phyloP scores from a whole-genome alignment of 1,140 invertebrate species.

The Caenorhabditis remanei region DNA sequence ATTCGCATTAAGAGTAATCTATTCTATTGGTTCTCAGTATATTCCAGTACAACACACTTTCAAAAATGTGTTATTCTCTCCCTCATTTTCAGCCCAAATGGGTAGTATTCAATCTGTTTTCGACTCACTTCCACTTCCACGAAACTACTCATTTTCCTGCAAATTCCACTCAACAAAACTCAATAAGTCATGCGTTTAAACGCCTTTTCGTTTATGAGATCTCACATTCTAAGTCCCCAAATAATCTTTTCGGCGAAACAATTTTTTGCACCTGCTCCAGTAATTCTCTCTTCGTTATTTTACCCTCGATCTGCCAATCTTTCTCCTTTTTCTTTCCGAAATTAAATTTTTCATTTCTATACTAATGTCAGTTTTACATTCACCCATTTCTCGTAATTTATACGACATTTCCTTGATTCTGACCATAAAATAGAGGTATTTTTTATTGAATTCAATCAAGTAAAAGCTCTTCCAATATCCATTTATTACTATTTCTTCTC shows the following conservation, averaged over 20 bases:
- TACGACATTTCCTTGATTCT: background rate
- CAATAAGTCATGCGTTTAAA: background rate
- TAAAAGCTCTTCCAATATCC: background rate
- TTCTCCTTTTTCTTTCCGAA: too few species aligned
- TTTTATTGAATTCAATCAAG: background rate
- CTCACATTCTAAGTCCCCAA: background rate
- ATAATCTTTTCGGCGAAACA: background rate
- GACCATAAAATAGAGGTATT: background rate
- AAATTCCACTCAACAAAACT: background rate
- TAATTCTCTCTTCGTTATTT: background rate
- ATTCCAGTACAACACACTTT: too few species aligned
- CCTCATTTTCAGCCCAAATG: too few species aligned
- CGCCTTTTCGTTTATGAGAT: background rate
- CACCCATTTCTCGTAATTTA: background rate
- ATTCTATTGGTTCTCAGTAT: too few species aligned
- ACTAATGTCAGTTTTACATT: too few species aligned
- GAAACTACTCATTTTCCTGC: too few species aligned
- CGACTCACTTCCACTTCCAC: too few species aligned
- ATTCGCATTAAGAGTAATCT: too few species aligned
- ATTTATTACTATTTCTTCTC: constrained; percentile 6
- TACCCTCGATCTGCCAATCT: too few species aligned
- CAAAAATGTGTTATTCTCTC: too few species aligned
- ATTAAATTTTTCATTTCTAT: too few species aligned
- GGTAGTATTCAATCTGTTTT: too few species aligned
- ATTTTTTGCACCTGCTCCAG: background rate